Evolutionary conservation across 2,113 vertebrate species (phyloP).

Genomic region (Tylochromis polylepis): DNA sequence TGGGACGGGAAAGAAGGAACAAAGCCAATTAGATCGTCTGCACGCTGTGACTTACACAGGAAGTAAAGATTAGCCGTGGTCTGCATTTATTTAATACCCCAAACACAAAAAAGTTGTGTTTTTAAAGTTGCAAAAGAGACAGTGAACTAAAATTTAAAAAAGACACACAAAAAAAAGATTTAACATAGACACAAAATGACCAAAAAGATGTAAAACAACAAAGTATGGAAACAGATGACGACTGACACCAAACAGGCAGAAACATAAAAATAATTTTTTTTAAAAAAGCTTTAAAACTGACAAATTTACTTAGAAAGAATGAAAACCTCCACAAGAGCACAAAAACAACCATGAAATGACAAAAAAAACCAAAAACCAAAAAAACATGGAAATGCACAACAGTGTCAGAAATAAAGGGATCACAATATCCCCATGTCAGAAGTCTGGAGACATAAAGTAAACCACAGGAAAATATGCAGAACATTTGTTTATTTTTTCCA

Average conservation of each 20-base stretch:
- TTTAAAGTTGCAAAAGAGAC: neutral
- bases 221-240: neutral
- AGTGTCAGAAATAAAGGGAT: neutral
- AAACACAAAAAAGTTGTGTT: neutral
- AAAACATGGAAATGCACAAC: neutral
- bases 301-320: neutral
- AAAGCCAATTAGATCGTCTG: neutral
- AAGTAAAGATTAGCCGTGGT: neutral
- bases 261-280: no score
- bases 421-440: neutral
- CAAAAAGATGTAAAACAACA: neutral
- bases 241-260: neutral
- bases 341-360: neutral
- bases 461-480: no score
- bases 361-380: neutral
- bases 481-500: neutral
- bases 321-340: neutral
- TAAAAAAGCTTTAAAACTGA: no score
- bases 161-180: neutral
- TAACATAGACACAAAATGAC: neutral
- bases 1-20: neutral
- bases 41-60: neutral
- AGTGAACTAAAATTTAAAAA: neutral
- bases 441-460: neutral
- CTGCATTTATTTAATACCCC: neutral